These are phyloP conservation scores for Hemiprocne comata DNA, from an alignment of 2,113 vertebrate genomes.

Conservation along the genomic window DNA sequence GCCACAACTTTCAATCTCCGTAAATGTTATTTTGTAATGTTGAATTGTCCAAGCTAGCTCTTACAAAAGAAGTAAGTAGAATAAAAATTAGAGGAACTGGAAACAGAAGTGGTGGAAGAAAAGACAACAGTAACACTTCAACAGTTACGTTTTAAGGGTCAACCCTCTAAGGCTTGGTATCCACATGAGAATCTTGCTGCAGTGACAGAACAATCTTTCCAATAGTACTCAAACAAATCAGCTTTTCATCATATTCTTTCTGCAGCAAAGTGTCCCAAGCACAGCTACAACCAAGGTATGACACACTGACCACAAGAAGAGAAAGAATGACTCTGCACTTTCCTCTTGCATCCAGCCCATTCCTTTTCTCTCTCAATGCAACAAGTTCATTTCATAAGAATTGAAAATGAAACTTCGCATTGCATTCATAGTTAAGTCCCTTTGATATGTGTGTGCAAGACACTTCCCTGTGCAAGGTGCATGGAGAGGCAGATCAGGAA, in stretches of 20 bases:
- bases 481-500: not conserved
- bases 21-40: not conserved
- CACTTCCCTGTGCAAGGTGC: not conserved
- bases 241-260: conserved; percentile 30
- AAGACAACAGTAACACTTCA: not conserved
- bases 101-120: not conserved
- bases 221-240: not conserved
- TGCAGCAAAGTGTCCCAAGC: not conserved
- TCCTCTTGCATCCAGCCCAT: not conserved
- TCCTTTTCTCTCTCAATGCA: not conserved
- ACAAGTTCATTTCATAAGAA: not conserved
- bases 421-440: not conserved
- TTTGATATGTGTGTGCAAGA: not conserved
- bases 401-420: not conserved
- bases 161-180: not conserved
- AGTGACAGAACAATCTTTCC: not conserved
- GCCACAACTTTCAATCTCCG: not conserved
- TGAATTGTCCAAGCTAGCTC: not conserved
- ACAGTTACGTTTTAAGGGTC: conserved; percentile 2
- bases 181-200: not conserved
- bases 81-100: not conserved
- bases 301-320: conserved; percentile 12
- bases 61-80: not conserved
- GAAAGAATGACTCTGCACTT: conserved; percentile 43
- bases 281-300: not conserved